Percentiles rank a stretch among this genome's conserved stretches.
These are phyloP conservation scores for Pinna nobilis DNA, from an alignment of 1,140 invertebrate genomes.

Conservation along the genomic window DNA sequence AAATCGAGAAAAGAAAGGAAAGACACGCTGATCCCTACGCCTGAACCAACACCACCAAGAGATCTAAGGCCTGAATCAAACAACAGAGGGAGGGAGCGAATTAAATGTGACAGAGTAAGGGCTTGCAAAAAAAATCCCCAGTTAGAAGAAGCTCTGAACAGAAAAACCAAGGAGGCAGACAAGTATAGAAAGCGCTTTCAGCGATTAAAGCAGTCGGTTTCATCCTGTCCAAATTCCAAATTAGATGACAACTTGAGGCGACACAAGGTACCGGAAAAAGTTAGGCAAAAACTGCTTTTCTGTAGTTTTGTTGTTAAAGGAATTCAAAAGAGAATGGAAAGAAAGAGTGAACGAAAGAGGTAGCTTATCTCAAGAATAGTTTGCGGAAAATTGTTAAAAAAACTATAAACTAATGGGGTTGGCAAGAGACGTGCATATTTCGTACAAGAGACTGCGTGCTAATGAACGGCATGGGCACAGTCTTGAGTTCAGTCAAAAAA, in stretches of 20 bases:
- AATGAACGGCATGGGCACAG: neutral
- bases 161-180: constrained; percentile 1
- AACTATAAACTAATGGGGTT: constrained; percentile 4
- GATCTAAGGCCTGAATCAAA: neutral
- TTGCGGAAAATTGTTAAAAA: neutral
- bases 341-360: constrained; percentile 4
- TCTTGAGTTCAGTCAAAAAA: neutral
- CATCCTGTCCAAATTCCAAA: neutral
- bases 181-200: constrained; percentile 12
- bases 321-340: neutral
- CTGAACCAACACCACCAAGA: neutral
- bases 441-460: neutral
- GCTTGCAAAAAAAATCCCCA: constrained; percentile 5
- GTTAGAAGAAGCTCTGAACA: neutral
- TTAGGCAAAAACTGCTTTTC: neutral
- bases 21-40: neutral
- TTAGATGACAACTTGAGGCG: neutral
- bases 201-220: constrained; percentile 1
- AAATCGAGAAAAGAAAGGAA: constrained; percentile 8
- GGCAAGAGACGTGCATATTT: neutral
- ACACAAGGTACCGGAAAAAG: neutral
- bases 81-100: neutral
- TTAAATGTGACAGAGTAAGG: constrained; percentile 9
- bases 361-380: neutral
- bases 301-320: constrained; percentile 8